Percentiles rank a stretch among this genome's conserved stretches.
phyloP scores from a whole-genome alignment of 2,888 invertebrate genomes.

The Cheilosia vernalis region DNA sequence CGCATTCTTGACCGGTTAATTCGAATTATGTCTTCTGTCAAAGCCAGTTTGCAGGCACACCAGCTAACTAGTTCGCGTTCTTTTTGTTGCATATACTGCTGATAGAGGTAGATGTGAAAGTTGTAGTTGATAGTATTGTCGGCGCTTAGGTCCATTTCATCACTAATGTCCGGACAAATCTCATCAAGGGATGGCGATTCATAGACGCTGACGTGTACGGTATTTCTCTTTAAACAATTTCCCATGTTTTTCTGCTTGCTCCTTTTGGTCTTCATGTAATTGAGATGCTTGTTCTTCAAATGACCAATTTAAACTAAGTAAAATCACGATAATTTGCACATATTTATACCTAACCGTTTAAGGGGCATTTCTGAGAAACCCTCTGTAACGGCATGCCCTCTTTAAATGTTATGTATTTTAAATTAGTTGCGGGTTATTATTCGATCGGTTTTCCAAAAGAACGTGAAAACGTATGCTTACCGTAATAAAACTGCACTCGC shows the following conservation, averaged over 20 bases:
- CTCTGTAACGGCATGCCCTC: no score
- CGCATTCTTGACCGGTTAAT: constrained; percentile 39
- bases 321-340: neutral
- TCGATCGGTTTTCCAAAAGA: no score
- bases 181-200: constrained; percentile 34
- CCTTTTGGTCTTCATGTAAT: neutral
- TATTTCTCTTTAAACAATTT: constrained; percentile 19
- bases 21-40: constrained; percentile 78
- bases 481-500: no score
- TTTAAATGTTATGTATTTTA: no score
- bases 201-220: neutral
- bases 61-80: constrained; percentile 77
- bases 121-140: constrained; percentile 61
- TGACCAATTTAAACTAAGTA: constrained; percentile 7
- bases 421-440: no score
- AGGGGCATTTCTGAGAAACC: neutral
- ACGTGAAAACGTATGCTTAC: no score
- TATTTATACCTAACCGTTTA: constrained; percentile 26
- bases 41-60: constrained; percentile 77
- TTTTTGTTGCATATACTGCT: constrained; percentile 77
- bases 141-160: neutral
- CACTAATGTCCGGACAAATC: neutral
- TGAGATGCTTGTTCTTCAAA: neutral
- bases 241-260: constrained; percentile 32
- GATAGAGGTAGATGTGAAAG: constrained; percentile 77